phyloP scores from a whole-genome alignment of 2,797 vertebrate species.

The Scarus forsteni region DNA sequence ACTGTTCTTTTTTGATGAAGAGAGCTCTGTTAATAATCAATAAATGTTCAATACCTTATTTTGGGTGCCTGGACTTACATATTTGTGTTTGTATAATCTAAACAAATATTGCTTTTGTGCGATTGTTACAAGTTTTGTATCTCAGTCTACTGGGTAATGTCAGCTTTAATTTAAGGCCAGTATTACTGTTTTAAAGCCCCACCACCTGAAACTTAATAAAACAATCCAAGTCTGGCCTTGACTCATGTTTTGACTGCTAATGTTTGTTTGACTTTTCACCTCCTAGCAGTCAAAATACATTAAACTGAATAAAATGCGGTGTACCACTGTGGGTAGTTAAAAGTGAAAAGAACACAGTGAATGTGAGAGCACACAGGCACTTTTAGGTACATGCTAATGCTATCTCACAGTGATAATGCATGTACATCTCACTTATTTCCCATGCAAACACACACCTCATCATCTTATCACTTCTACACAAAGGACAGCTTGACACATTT shows the following conservation, averaged over 20 bases:
- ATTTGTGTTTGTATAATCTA: too few species aligned
- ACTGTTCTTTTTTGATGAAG: too few species aligned
- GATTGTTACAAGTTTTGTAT: too few species aligned
- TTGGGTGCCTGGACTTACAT: too few species aligned
- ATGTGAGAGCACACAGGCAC: neutral
- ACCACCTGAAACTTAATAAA: neutral
- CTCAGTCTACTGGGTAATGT: too few species aligned
- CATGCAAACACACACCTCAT: conserved; percentile 53
- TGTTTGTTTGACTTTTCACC: conserved; percentile 2
- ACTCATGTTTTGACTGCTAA: conserved; percentile 34
- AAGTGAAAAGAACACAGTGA: neutral
- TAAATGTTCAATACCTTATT: too few species aligned
- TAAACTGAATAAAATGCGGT: neutral
- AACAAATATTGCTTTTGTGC: too few species aligned
- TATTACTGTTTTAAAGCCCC: neutral
- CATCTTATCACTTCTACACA: conserved; percentile 57
- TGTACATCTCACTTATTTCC: conserved; percentile 47
- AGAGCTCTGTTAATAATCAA: too few species aligned
- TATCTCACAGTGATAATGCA: conserved; percentile 20
- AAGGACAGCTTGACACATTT: conserved; percentile 67
- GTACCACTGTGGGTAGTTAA: neutral
- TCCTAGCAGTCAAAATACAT: conserved; percentile 35
- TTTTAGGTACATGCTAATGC: conserved; percentile 8
- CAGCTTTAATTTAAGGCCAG: neutral
- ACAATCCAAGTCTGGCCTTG: neutral